Percentiles rank a stretch among this genome's conserved stretches.
phyloP scores from a whole-genome alignment of 2,113 vertebrate genomes.

The Anoplopoma fimbria region DNA sequence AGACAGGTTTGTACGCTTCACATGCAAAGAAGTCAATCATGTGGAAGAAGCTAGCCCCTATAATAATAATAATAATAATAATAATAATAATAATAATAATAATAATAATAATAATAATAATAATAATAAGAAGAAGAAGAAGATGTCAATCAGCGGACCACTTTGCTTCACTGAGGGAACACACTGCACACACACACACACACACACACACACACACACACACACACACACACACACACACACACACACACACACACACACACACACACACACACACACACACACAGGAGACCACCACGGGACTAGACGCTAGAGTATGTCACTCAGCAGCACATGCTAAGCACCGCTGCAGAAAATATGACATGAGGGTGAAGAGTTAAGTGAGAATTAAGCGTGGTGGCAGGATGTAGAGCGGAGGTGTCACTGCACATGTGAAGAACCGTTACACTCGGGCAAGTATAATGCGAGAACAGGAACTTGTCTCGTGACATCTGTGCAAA shows the following conservation, averaged over 20 bases:
- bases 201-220: neutral
- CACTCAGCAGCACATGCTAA: constrained; percentile 39
- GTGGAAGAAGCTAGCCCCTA: constrained; percentile 45
- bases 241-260: neutral
- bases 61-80: too few species aligned
- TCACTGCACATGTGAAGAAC: constrained; percentile 19
- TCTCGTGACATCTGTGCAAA: neutral
- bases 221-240: neutral
- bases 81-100: too few species aligned
- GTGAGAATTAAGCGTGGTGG: constrained; percentile 1
- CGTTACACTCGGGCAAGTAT: constrained; percentile 10
- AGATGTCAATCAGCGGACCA: constrained; percentile 63
- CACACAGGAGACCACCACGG: constrained; percentile 19
- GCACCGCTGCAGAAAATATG: constrained; percentile 3
- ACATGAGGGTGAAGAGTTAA: constrained; percentile 16
- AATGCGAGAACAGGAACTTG: neutral
- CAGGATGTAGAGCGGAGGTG: constrained; percentile 10
- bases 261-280: constrained; percentile 26
- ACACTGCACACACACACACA: constrained; percentile 16
- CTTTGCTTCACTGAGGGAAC: constrained; percentile 36
- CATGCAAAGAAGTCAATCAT: constrained; percentile 23
- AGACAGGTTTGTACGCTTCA: constrained; percentile 23
- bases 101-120: too few species aligned
- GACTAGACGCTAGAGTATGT: constrained; percentile 16
- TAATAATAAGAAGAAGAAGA: too few species aligned